Conservation (phyloP, 2,113 vertebrate species). For the Poeciliopsis occidentalis region DNA sequence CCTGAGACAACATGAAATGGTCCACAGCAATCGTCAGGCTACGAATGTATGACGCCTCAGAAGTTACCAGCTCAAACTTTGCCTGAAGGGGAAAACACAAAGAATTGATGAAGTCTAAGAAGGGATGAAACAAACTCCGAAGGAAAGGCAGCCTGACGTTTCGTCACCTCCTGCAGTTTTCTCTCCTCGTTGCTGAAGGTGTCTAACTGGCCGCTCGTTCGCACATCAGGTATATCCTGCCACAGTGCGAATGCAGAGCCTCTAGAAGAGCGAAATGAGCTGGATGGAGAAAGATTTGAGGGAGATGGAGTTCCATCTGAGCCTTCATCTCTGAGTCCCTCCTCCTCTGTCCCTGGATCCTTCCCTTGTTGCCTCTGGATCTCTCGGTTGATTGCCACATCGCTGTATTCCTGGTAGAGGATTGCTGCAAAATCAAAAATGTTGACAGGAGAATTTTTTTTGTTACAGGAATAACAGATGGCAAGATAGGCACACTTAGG, state of each 20-base stretch:
- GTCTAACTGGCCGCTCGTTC: constrained; percentile 86
- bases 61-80: constrained; percentile 93
- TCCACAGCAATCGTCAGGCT: constrained; percentile 87
- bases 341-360: constrained; percentile 83
- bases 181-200: constrained; percentile 87
- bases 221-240: constrained; percentile 92
- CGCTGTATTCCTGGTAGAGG: constrained; percentile 92
- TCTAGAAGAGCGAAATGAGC: constrained; percentile 86
- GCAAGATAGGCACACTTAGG: no score
- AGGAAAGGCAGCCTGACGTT: not conserved
- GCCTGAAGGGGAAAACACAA: constrained; percentile 74
- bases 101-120: constrained; percentile 3
- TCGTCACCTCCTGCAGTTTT: constrained; percentile 87
- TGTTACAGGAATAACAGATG: no score
- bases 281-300: constrained; percentile 86
- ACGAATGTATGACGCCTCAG: constrained; percentile 90
- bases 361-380: constrained; percentile 90
- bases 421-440: constrained; percentile 82
- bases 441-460: no score
- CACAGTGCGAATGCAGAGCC: constrained; percentile 90
- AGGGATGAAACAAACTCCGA: not conserved
- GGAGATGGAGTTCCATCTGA: constrained; percentile 79
- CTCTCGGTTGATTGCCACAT: constrained; percentile 90
- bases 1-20: constrained; percentile 87
- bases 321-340: constrained; percentile 77